Evolutionary conservation across 2,113 vertebrate species (phyloP).

Genomic region (Dolichallabes microphthalmus): DNA sequence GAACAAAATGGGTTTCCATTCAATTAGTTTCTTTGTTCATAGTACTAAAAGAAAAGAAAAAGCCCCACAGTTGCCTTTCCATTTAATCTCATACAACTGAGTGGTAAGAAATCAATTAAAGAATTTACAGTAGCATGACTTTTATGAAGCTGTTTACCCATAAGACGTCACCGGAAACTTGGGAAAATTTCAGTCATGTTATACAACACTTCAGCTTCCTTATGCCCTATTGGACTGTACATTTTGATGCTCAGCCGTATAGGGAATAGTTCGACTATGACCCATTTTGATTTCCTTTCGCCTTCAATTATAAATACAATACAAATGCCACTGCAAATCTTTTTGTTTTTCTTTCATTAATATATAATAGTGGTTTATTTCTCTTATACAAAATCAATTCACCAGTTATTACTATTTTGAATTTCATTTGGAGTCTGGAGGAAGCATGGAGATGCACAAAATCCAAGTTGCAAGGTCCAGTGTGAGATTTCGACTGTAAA

Average conservation of each 20-base stretch:
- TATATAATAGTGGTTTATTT: neutral
- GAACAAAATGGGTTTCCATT: constrained; percentile 38
- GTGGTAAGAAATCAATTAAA: constrained; percentile 44
- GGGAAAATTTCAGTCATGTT: constrained; percentile 17
- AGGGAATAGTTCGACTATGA: neutral
- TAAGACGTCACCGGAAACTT: constrained; percentile 19
- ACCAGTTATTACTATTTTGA: neutral
- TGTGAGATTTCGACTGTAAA: no score
- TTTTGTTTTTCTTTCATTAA: neutral
- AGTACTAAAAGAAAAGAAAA: constrained; percentile 35
- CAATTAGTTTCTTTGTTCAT: constrained; percentile 43
- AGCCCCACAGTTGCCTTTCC: constrained; percentile 26
- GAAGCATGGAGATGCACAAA: no score
- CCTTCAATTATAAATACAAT: neutral
- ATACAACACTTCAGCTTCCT: neutral
- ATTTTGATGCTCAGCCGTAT: neutral
- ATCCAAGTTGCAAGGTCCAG: no score
- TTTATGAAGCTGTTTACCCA: constrained; percentile 29
- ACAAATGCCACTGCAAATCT: neutral
- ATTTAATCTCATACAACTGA: constrained; percentile 48
- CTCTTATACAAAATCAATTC: neutral
- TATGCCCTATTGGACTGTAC: neutral
- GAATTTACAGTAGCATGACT: constrained; percentile 49
- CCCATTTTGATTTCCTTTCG: neutral
- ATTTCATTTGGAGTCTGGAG: no score